Evolutionary conservation across 2,888 invertebrate genomes (phyloP), one percentile per base, ranked within the genome.

Genomic region (Hanleya hanleyi): DNA sequence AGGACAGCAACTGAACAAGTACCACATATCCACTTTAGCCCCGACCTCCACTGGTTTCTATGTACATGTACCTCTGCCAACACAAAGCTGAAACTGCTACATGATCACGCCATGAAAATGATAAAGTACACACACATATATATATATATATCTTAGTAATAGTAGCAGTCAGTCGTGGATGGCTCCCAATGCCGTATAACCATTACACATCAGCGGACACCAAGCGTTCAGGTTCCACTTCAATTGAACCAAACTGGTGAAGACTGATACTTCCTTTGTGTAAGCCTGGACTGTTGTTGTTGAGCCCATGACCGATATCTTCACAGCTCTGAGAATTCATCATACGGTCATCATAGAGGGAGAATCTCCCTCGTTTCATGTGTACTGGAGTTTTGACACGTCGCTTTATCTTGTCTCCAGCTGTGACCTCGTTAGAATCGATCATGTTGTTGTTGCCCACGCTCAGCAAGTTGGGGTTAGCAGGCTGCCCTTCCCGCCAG

Each of bases 291-390:
- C n/a, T 62, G 12, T 67, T 69, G 37, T 49, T 62, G 29, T n/a
- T 66, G 36, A 29, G 69, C 76, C 32, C 69, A n/a, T 47, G 64
- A 66, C 22, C 68, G 38, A 64, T 37, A 67, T 73, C 67, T 61
- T 80, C 70, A 57, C 57, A 69, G 38, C 77, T 77, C 69, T 73
- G 77, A 57, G 69, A 64, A 26, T 74, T 77, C 96, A 97, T 96
- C 93, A 96, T 96, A 57, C 96, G 92, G 88, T 97, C 97, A 84
- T 96, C 96, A 85, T 96, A 96, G 29, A 97, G 91, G 62, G 96
- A 96, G 83, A 97, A 93, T 78, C 97, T 91, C 1, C 83, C 86
- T 41, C 84, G 82, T 73, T 87, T 84, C 32, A 83, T 75, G 1
- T 71, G 73, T 33, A 83, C 72, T 5, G 87, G 87, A 0, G 86